These are phyloP conservation scores for Eulithis testata DNA, from an alignment of 2,888 invertebrate species.

Conservation along the genomic window DNA sequence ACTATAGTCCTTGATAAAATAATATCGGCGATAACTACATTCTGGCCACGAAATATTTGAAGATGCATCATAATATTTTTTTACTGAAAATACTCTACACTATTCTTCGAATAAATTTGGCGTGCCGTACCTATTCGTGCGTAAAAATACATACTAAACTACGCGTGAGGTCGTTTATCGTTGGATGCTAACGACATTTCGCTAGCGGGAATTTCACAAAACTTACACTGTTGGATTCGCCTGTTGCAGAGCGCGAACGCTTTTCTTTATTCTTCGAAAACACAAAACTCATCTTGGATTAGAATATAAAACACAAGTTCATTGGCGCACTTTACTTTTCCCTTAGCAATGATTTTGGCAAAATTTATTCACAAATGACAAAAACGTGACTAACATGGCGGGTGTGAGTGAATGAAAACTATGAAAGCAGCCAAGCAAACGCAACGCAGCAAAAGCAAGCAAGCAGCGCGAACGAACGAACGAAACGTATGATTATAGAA, in stretches of 20 bases:
- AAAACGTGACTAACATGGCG: conserved; percentile 84
- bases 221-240: conserved; percentile 69
- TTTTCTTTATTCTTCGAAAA: conserved; percentile 63
- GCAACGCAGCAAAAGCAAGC: neutral
- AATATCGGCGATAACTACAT: neutral
- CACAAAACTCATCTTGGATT: conserved; percentile 61
- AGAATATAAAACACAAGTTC: conserved; percentile 39
- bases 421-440: neutral
- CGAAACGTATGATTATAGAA: too few relatives aligned
- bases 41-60: neutral
- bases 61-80: neutral
- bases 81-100: neutral
- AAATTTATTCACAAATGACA: conserved; percentile 68
- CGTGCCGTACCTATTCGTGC: conserved; percentile 11
- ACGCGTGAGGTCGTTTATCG: conserved; percentile 62
- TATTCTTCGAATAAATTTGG: neutral
- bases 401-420: conserved; percentile 50
- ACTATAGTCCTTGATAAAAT: neutral
- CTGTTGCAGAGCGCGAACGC: conserved; percentile 57
- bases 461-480: too few relatives aligned
- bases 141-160: conserved; percentile 54
- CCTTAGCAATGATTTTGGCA: conserved; percentile 47
- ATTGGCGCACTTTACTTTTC: conserved; percentile 15
- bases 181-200: conserved; percentile 48
- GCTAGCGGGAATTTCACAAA: conserved; percentile 63